phyloP scores from a whole-genome alignment of 2,113 vertebrate species.

The Apistogramma diplotaenia region DNA sequence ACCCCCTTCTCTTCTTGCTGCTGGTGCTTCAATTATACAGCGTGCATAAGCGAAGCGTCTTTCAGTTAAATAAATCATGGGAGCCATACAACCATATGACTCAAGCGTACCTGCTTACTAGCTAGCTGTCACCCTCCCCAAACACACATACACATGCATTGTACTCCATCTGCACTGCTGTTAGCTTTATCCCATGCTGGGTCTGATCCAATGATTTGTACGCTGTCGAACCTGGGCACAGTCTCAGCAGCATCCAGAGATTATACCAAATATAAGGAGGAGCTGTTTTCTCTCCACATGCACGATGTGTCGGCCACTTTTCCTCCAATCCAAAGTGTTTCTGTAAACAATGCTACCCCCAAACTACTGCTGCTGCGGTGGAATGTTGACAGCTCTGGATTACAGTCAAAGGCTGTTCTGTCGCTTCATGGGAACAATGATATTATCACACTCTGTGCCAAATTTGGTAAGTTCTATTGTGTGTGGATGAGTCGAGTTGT shows the following conservation, averaged over 20 bases:
- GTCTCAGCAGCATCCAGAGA: slow-evolving; percentile 64
- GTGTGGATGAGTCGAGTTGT: slow-evolving; percentile 46
- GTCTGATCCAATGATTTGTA: slow-evolving; percentile 54
- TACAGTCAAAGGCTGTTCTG: slow-evolving; percentile 43
- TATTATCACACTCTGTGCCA: slow-evolving; percentile 58
- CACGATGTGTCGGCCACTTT: slow-evolving; percentile 33
- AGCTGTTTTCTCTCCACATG: slow-evolving; percentile 37
- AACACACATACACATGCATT: slow-evolving; percentile 39
- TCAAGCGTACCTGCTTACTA: slow-evolving; percentile 14
- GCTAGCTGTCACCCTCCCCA: background rate
- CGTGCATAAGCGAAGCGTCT: background rate
- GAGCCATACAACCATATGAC: background rate
- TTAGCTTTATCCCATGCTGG: slow-evolving; percentile 68
- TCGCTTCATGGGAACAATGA: slow-evolving; percentile 52
- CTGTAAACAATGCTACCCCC: slow-evolving; percentile 60
- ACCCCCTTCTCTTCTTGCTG: background rate
- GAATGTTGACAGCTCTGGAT: slow-evolving; percentile 64
- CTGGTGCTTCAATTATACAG: slow-evolving; percentile 19
- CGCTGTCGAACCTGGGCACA: slow-evolving; percentile 58
- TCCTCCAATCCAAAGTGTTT: slow-evolving; percentile 59
- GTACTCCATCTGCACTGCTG: slow-evolving; percentile 58
- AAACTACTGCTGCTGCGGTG: slow-evolving; percentile 60
- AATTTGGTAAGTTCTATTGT: slow-evolving; percentile 58
- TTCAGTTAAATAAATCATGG: background rate
- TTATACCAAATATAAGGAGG: slow-evolving; percentile 73